Percentiles rank a stretch among this genome's conserved stretches.
phyloP scores from a whole-genome alignment of 2,797 vertebrate species.

The Babyrousa celebensis region DNA sequence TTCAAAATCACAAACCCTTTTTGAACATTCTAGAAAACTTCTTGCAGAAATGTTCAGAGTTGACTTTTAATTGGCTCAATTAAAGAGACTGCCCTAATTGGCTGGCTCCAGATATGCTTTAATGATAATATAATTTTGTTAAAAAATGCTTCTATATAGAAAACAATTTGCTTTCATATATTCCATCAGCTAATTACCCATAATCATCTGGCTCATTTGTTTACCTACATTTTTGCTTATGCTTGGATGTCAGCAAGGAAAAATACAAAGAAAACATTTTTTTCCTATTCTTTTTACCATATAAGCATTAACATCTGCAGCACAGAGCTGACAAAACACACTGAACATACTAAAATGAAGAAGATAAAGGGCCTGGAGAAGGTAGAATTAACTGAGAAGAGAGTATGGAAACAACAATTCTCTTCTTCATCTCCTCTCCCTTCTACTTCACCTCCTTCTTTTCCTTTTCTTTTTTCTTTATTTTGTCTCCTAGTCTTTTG shows the following conservation, averaged over 20 bases:
- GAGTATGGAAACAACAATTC: not conserved
- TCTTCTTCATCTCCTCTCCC: not conserved
- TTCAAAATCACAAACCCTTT: constrained; percentile 68
- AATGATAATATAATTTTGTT: constrained; percentile 80
- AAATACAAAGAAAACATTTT: constrained; percentile 70
- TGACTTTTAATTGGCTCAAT: constrained; percentile 72
- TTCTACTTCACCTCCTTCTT: not conserved
- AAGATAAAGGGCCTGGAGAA: not conserved
- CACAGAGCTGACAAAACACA: not conserved
- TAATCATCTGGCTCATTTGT: constrained; percentile 84
- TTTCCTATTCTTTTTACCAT: constrained; percentile 67
- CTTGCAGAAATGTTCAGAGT: constrained; percentile 49
- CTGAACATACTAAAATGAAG: not conserved
- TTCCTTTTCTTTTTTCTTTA: not conserved
- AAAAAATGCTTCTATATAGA: constrained; percentile 75
- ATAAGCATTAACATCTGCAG: constrained; percentile 27
- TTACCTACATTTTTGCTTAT: constrained; percentile 73
- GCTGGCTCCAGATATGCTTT: constrained; percentile 71
- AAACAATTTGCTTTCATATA: constrained; percentile 84
- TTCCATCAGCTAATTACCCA: constrained; percentile 82
- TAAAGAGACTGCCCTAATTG: constrained; percentile 78
- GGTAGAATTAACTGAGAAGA: not conserved
- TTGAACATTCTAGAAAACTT: constrained; percentile 44
- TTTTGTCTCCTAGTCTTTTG: too few species aligned
- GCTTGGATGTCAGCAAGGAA: constrained; percentile 76